These are phyloP conservation scores for Coremacera marginata DNA, from an alignment of 2,888 invertebrate genomes.

Conservation along the genomic window DNA sequence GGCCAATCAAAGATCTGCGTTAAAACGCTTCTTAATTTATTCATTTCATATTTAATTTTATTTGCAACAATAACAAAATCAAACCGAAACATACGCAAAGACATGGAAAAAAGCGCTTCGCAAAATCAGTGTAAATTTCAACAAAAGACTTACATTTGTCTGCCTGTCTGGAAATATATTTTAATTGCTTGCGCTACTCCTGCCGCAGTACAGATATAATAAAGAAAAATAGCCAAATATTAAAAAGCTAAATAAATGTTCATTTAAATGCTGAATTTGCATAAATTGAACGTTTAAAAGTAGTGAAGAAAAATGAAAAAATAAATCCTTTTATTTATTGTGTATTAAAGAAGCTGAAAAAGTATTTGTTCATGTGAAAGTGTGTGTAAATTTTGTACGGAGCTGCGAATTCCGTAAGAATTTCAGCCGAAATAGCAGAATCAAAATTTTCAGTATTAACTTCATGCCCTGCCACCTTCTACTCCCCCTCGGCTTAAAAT, in stretches of 20 bases:
- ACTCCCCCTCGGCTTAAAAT: no score
- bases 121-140: not conserved
- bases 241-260: not conserved
- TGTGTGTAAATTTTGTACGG: conserved; percentile 32
- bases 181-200: not conserved
- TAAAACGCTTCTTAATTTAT: conserved; percentile 37
- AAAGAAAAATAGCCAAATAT: not conserved
- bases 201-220: not conserved
- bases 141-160: not conserved
- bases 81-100: not conserved
- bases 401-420: conserved; percentile 42
- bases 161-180: not conserved
- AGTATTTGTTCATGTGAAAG: conserved; percentile 3
- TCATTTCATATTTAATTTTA: conserved; percentile 36
- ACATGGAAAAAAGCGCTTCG: not conserved
- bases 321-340: conserved; percentile 22
- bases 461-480: not conserved
- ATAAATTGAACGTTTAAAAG: not conserved
- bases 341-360: conserved; percentile 2
- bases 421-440: conserved; percentile 28
- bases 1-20: conserved; percentile 24
- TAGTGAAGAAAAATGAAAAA: not conserved
- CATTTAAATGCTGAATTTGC: conserved; percentile 3
- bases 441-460: conserved; percentile 38
- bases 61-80: conserved; percentile 25